Evolutionary conservation across 2,888 invertebrate genomes (phyloP).

Genomic region (Encarsia formosa): DNA sequence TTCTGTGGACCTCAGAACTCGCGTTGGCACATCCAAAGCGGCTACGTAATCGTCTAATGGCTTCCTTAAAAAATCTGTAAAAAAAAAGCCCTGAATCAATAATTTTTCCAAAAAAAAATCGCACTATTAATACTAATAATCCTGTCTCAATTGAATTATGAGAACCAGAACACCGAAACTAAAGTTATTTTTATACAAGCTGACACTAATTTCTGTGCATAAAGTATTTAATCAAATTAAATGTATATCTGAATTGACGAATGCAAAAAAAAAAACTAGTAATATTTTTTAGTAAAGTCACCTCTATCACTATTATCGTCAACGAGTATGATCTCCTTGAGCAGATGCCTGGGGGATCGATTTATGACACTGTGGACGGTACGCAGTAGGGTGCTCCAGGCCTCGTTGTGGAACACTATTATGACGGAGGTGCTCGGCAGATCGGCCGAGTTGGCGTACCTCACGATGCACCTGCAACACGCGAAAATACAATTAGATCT

Average conservation of each 20-base stretch:
- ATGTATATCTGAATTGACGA: too few relatives aligned
- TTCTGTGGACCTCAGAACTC: conserved; percentile 61
- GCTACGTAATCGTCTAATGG: conserved; percentile 67
- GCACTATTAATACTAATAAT: too few relatives aligned
- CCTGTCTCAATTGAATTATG: too few relatives aligned
- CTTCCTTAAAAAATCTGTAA: conserved; percentile 57
- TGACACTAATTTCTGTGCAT: too few relatives aligned
- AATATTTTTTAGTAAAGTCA: too few relatives aligned
- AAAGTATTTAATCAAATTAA: too few relatives aligned
- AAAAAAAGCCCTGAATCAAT: too few relatives aligned
- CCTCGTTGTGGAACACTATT: conserved; percentile 98
- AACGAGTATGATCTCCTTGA: conserved; percentile 82
- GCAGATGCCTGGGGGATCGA: conserved; percentile 72
- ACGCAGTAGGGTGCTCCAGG: conserved; percentile 93
- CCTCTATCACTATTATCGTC: conserved; percentile 87
- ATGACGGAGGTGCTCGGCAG: conserved; percentile 87
- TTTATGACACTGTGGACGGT: conserved; percentile 92
- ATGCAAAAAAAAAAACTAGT: too few relatives aligned
- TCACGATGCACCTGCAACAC: conserved; percentile 59
- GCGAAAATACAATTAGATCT: not conserved
- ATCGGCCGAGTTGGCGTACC: conserved; percentile 56
- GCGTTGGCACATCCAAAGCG: conserved; percentile 60
- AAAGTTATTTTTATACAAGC: too few relatives aligned
- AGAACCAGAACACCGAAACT: too few relatives aligned
- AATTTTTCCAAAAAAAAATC: too few relatives aligned